A percentile compares a stretch with the other conserved stretches of the same genome.
These are phyloP conservation scores for Goniozus legneri DNA, from an alignment of 1,140 invertebrate genomes.

Conservation along the genomic window DNA sequence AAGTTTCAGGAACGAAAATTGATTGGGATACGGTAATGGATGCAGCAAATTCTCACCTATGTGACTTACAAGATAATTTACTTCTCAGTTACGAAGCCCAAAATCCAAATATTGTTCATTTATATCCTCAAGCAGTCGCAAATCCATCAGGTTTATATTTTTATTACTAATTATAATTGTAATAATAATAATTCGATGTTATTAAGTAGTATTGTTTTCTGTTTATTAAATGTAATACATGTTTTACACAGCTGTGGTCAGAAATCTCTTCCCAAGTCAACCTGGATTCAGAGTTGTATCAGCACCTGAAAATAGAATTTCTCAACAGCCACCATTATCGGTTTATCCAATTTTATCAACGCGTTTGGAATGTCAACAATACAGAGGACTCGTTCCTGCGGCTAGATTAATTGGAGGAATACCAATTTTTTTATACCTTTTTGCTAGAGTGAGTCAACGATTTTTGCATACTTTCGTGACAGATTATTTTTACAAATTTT, in stretches of 20 bases:
- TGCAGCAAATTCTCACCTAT: slow-evolving; percentile 45
- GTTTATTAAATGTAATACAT: background rate
- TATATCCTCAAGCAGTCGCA: slow-evolving; percentile 59
- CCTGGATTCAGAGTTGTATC: slow-evolving; percentile 52
- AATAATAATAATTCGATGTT: too few relatives aligned
- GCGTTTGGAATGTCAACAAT: slow-evolving; percentile 48
- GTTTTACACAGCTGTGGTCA: slow-evolving; percentile 35
- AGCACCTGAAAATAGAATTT: slow-evolving; percentile 47
- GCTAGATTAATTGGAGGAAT: slow-evolving; percentile 59
- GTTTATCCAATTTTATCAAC: slow-evolving; percentile 38
- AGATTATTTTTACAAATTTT: too few relatives aligned
- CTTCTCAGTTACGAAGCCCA: slow-evolving; percentile 60
- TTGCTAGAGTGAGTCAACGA: slow-evolving; percentile 54
- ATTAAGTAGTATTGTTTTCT: background rate
- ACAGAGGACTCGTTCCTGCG: slow-evolving; percentile 56
- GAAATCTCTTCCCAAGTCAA: slow-evolving; percentile 51
- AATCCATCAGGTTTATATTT: slow-evolving; percentile 51
- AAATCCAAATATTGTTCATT: slow-evolving; percentile 54
- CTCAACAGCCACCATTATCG: slow-evolving; percentile 52
- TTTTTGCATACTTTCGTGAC: too few relatives aligned
- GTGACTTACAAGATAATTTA: slow-evolving; percentile 60
- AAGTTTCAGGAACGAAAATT: slow-evolving; percentile 42
- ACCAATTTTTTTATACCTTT: slow-evolving; percentile 60
- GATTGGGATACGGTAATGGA: slow-evolving; percentile 52
- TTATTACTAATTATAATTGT: too few relatives aligned